A percentile compares a stretch with the other conserved stretches of the same genome.
phyloP scores from a whole-genome alignment of 2,888 invertebrate genomes.

The Hetaerina titia region DNA sequence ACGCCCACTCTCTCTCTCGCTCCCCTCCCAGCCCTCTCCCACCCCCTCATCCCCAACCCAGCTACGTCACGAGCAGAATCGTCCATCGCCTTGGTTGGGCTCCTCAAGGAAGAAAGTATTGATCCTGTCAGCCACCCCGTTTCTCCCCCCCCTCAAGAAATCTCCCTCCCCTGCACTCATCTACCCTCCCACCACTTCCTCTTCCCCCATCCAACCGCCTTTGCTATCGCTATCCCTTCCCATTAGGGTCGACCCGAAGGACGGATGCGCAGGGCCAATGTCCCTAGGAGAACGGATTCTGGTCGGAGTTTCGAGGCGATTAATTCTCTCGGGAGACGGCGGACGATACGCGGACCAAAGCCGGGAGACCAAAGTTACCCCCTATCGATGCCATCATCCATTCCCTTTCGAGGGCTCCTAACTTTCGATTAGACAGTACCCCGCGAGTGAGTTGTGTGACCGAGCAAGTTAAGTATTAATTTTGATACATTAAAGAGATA shows the following conservation, averaged over 20 bases:
- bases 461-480: too few species aligned
- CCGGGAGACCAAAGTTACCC: too few species aligned
- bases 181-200: not conserved
- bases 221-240: not conserved
- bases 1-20: not conserved
- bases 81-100: constrained; percentile 35
- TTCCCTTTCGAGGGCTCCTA: too few species aligned
- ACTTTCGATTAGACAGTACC: too few species aligned
- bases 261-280: not conserved
- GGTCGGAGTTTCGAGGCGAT: too few species aligned
- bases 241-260: not conserved
- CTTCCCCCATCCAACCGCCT: not conserved
- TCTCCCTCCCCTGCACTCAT: not conserved
- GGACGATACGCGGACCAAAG: too few species aligned
- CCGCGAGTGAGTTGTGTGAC: too few species aligned
- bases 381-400: too few species aligned
- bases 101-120: constrained; percentile 61
- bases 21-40: too few species aligned
- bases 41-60: not conserved
- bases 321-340: too few species aligned
- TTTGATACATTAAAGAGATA: too few species aligned
- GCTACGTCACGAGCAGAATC: constrained; percentile 13
- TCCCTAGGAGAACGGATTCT: not conserved
- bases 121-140: constrained; percentile 6
- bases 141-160: not conserved